These are phyloP conservation scores for Oryzias javanicus DNA, from an alignment of 2,113 vertebrate species.

Conservation along the genomic window DNA sequence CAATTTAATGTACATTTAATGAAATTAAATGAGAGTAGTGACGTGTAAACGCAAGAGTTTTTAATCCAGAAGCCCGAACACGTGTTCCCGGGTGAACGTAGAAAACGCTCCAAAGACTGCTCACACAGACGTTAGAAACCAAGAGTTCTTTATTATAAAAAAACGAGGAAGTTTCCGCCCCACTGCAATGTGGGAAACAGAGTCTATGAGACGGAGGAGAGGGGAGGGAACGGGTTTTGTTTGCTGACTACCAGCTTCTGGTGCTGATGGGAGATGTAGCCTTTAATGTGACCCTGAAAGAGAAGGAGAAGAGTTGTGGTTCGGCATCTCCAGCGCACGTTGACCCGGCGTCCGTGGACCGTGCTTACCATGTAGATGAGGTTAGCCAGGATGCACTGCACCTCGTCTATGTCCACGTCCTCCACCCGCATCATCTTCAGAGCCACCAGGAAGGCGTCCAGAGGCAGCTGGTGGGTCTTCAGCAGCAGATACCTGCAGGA, in stretches of 20 bases:
- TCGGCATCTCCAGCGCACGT: neutral
- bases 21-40: no score
- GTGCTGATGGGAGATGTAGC: slow-evolving; percentile 97
- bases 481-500: slow-evolving; percentile 85
- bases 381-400: slow-evolving; percentile 95
- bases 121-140: slow-evolving; percentile 16
- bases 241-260: slow-evolving; percentile 99
- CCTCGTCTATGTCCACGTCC: slow-evolving; percentile 93
- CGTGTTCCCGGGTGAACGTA: no score
- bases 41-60: no score
- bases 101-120: no score
- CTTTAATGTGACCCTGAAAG: slow-evolving; percentile 94
- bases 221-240: slow-evolving; percentile 92
- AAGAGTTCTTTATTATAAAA: slow-evolving; percentile 48
- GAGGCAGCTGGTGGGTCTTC: slow-evolving; percentile 90
- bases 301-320: slow-evolving; percentile 10
- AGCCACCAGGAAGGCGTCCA: slow-evolving; percentile 91
- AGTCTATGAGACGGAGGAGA: slow-evolving; percentile 86
- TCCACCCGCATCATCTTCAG: slow-evolving; percentile 93
- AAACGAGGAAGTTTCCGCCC: neutral
- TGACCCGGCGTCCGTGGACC: neutral
- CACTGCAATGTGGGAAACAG: slow-evolving; percentile 43
- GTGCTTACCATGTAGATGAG: slow-evolving; percentile 91
- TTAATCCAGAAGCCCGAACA: no score
- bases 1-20: no score